Percentiles rank a stretch among this genome's conserved stretches.
phyloP scores from a whole-genome alignment of 2,888 invertebrate species.

The Deroplatys truncata region DNA sequence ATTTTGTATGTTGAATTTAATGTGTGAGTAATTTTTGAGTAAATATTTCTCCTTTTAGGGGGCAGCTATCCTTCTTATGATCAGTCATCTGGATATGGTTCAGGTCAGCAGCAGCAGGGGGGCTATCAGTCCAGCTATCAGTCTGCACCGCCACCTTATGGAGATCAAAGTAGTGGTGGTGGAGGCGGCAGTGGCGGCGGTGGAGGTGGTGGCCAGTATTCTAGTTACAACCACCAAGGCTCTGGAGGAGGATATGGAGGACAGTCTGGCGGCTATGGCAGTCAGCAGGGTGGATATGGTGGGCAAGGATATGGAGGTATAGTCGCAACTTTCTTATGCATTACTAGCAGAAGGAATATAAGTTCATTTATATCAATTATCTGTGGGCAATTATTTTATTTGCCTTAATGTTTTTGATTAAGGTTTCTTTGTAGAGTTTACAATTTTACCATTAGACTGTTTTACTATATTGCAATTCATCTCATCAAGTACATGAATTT shows the following conservation, averaged over 20 bases:
- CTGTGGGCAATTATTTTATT: too few relatives aligned
- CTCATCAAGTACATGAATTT: too few relatives aligned
- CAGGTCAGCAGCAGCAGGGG: constrained; percentile 19
- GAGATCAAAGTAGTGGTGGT: constrained; percentile 44
- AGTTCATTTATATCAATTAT: too few relatives aligned
- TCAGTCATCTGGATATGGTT: constrained; percentile 22
- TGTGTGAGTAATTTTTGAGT: not conserved
- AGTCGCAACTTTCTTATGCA: not conserved
- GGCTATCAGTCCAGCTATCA: constrained; percentile 29
- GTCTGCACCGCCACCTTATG: constrained; percentile 24
- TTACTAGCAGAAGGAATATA: too few relatives aligned
- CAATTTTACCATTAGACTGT: too few relatives aligned
- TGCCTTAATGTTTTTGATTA: too few relatives aligned
- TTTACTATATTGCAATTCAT: too few relatives aligned
- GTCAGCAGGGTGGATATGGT: constrained; percentile 30
- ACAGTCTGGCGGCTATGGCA: constrained; percentile 35
- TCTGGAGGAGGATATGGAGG: constrained; percentile 23
- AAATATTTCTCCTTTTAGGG: not conserved
- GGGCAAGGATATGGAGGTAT: constrained; percentile 25
- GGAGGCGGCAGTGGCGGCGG: constrained; percentile 49
- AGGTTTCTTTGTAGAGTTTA: too few relatives aligned
- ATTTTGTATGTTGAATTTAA: too few relatives aligned
- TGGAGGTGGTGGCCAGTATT: constrained; percentile 41
- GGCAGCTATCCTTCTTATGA: constrained; percentile 30
- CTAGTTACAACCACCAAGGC: constrained; percentile 34